A percentile compares a stretch with the other conserved stretches of the same genome.
Evolutionary conservation across 2,113 vertebrate genomes (phyloP).

Genomic region (Tragelaphus scriptus): DNA sequence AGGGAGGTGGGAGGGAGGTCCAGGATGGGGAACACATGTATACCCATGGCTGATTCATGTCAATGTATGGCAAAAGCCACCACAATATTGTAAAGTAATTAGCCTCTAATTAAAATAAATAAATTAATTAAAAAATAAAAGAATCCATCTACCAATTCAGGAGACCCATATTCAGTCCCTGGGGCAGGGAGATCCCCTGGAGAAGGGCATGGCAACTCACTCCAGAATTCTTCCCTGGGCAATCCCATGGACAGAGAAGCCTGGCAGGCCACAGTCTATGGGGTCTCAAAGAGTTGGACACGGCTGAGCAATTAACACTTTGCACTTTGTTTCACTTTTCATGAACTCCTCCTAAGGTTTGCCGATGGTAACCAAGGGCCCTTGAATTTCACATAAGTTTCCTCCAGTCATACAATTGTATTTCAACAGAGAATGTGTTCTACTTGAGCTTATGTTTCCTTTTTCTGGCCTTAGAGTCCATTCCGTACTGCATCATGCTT

Average conservation of each 20-base stretch:
- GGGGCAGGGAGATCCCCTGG: not conserved
- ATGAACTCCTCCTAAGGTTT: not conserved
- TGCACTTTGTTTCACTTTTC: not conserved
- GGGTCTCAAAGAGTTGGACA: not conserved
- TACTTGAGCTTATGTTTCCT: not conserved
- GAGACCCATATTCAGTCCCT: not conserved
- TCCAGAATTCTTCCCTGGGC: not conserved
- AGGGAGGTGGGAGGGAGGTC: not conserved
- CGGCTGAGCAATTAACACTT: not conserved
- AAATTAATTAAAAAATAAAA: not conserved
- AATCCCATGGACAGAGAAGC: not conserved
- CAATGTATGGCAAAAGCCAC: not conserved
- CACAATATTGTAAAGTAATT: not conserved
- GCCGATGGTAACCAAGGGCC: not conserved
- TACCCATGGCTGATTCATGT: not conserved
- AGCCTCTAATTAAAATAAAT: not conserved
- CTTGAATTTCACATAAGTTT: not conserved
- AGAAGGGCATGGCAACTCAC: not conserved
- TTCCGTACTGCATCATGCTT: not conserved
- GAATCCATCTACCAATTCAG: not conserved
- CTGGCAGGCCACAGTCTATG: not conserved
- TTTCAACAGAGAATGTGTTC: not conserved
- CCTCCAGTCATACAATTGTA: not conserved
- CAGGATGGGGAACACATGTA: not conserved
- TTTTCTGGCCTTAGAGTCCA: not conserved